Evolutionary conservation across 2,797 vertebrate species (phyloP), one percentile per base, ranked within the genome.

Genomic region (Megalops cyprinoides): DNA sequence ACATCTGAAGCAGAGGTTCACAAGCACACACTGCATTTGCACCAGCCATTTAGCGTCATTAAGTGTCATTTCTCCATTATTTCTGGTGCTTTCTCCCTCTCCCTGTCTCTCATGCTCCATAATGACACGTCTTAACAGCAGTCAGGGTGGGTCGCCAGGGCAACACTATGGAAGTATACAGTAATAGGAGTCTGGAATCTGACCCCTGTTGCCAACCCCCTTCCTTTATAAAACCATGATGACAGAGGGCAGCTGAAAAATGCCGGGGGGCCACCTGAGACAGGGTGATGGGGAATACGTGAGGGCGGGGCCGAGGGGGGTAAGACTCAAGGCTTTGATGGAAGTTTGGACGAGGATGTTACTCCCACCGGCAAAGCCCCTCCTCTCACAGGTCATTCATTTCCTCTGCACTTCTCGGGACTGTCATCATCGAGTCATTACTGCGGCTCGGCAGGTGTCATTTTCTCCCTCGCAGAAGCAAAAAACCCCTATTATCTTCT

Each of bases 1-100:
- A 80, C 46, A 80, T 34, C 73, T 51, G 56, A 56, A 80, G 1
- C 34, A 23, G 51, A 79, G 69, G 67, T 31, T 28, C 78, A 37
- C 42, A 58, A 46, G n/a, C n/a, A 42, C 42, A 25, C 25, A 8
- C 12, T 39, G 46, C 65, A 56, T 56, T 56, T 56, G 48, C 8
- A 71, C 51, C 53, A 69, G 49, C 15, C 23, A 55, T 79, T 71
- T 15, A n/a, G 25, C 20, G 51, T 39, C 55, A 42, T 25, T 18
- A 37, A 31, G 9, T 1, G n/a, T 31, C 69, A 28, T 25, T 3
- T 55, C 28, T 53, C 74, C 7, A 28, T 55, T 18, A 25, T 76
- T 20, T 76, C 14, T 46, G 15, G 4, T 14, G 23, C 25, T 5
- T 10, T 31, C 46, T 15, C 46, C 25, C 23, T 34, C 48, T 6